Percentiles rank a stretch among this genome's conserved stretches.
Conservation (phyloP, 2,888 invertebrate species). For the Clunio marinus region DNA sequence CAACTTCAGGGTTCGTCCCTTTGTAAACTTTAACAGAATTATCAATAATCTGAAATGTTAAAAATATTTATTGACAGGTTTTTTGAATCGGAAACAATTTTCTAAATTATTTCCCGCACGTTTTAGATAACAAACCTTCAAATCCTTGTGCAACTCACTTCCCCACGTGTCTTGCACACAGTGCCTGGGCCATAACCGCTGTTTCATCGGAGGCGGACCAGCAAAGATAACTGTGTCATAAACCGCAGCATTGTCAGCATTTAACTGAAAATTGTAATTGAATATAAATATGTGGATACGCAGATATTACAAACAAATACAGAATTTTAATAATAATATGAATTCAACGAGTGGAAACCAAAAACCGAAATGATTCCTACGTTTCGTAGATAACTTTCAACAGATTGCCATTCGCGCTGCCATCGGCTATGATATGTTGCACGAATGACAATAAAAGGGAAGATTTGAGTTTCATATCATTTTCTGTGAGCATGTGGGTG, state of each 20-base stretch:
- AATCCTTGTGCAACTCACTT: constrained; percentile 82
- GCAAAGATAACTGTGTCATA: constrained; percentile 92
- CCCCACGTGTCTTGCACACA: constrained; percentile 96
- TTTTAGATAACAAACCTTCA: constrained; percentile 60
- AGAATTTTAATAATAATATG: too few relatives aligned
- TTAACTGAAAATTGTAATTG: constrained; percentile 54
- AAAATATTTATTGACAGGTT: not conserved
- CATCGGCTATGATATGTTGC: not conserved
- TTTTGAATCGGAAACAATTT: too few relatives aligned
- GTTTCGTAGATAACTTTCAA: not conserved
- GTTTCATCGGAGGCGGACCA: constrained; percentile 77
- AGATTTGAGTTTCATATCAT: not conserved
- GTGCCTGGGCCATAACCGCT: constrained; percentile 92
- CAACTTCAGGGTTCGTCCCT: constrained; percentile 90
- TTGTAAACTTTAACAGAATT: constrained; percentile 79
- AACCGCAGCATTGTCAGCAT: constrained; percentile 70
- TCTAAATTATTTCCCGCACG: too few relatives aligned
- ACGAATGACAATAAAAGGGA: not conserved
- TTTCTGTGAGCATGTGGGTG: not conserved
- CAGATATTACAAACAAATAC: too few relatives aligned
- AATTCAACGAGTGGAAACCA: too few relatives aligned
- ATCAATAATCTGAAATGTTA: constrained; percentile 59
- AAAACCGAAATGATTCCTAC: not conserved
- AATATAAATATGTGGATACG: too few relatives aligned
- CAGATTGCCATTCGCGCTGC: constrained; percentile 8